phyloP scores from a whole-genome alignment of 2,888 invertebrate species.

The Leptopilina myrica region DNA sequence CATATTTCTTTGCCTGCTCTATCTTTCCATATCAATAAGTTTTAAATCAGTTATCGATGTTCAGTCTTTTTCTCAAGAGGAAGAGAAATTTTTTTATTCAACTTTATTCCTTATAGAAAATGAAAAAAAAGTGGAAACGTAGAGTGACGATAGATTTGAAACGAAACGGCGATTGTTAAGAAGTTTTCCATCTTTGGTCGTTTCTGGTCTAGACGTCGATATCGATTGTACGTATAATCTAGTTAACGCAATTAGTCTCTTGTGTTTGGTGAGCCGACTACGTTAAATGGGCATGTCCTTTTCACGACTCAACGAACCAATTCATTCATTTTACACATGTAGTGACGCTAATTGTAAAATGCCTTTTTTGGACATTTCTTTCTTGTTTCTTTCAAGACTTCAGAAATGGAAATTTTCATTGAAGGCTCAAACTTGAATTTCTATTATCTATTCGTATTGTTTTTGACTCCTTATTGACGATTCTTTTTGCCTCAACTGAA shows the following conservation, averaged over 20 bases:
- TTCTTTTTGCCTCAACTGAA: slow-evolving; percentile 19
- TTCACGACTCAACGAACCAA: slow-evolving; percentile 14
- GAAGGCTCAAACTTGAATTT: no score
- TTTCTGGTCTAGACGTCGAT: slow-evolving; percentile 9
- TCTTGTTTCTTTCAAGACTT: no score
- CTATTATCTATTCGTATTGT: neutral
- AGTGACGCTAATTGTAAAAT: slow-evolving; percentile 2
- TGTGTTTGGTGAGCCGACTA: slow-evolving; percentile 9
- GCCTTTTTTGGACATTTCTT: neutral
- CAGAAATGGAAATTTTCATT: no score
- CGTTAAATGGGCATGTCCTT: slow-evolving; percentile 3
- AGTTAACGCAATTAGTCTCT: slow-evolving; percentile 17
- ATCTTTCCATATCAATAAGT: no score
- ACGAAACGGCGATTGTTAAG: neutral
- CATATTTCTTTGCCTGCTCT: no score
- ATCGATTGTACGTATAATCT: slow-evolving; percentile 13
- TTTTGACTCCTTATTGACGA: slow-evolving; percentile 7
- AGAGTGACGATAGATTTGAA: neutral
- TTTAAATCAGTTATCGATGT: no score
- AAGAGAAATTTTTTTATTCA: no score
- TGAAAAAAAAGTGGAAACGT: neutral
- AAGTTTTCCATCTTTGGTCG: neutral
- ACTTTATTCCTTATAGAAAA: no score
- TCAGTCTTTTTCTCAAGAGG: no score
- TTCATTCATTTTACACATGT: slow-evolving; percentile 5